Conservation (phyloP, 2,113 vertebrate genomes). For the Sarotherodon lohbergeri region DNA sequence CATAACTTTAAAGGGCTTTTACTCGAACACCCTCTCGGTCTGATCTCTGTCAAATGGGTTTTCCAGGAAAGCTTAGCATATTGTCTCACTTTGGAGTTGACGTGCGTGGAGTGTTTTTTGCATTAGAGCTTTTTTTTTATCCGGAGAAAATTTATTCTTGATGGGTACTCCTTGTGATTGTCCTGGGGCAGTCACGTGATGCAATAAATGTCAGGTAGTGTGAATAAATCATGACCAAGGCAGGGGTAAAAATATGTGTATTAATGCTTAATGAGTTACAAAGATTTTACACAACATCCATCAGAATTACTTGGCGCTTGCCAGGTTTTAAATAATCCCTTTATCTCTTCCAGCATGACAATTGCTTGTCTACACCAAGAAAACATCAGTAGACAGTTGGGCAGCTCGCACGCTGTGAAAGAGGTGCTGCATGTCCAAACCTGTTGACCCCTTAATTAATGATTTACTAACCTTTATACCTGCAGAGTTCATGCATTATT, state of each 20-base stretch:
- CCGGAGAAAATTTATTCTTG: not conserved
- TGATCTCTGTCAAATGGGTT: not conserved
- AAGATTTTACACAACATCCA: not conserved
- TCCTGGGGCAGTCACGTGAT: not conserved
- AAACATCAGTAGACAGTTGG: not conserved
- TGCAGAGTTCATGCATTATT: not conserved
- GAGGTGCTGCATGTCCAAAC: not conserved
- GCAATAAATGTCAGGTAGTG: not conserved
- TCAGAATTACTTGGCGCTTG: not conserved
- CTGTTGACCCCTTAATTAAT: not conserved
- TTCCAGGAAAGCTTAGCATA: not conserved
- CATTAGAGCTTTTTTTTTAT: not conserved
- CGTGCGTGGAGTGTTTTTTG: not conserved
- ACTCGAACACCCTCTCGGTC: not conserved
- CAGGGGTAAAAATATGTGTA: not conserved
- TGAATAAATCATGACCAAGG: not conserved
- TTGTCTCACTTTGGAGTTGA: not conserved
- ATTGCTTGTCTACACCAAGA: not conserved
- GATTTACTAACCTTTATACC: not conserved
- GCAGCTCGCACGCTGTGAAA: not conserved
- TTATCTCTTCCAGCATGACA: not conserved
- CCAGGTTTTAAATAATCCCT: rapidly evolving
- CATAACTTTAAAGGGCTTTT: constrained; percentile 13
- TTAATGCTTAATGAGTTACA: not conserved
- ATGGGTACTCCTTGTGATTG: not conserved